Conservation (phyloP, 2,888 invertebrate species). For the Geotrupes spiniger region DNA sequence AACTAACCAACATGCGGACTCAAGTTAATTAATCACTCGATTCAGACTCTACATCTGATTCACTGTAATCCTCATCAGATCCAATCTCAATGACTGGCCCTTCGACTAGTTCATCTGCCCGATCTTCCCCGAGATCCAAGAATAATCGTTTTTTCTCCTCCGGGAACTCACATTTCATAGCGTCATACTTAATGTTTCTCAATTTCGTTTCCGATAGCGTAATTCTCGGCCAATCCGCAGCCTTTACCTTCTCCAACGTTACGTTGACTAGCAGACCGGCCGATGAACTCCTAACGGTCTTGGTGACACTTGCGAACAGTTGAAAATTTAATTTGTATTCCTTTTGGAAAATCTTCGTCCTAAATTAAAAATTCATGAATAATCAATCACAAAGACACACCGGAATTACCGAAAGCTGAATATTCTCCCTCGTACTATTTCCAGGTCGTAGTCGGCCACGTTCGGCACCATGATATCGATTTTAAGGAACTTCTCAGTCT, state of each 20-base stretch:
- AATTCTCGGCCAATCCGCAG: conserved; percentile 40
- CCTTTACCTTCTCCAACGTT: conserved; percentile 35
- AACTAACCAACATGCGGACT: no score
- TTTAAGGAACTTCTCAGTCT: conserved; percentile 35
- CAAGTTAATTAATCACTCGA: background rate
- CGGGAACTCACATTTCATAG: conserved; percentile 29
- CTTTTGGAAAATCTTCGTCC: no score
- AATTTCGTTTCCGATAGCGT: conserved; percentile 32
- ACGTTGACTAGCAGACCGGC: conserved; percentile 36
- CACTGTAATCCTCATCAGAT: conserved; percentile 27
- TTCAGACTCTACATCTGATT: conserved; percentile 25
- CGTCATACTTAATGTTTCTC: conserved; percentile 40
- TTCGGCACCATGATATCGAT: conserved; percentile 37
- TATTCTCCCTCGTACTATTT: conserved; percentile 33
- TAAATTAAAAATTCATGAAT: conserved; percentile 25
- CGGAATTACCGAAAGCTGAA: conserved; percentile 37
- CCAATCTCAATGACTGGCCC: conserved; percentile 19
- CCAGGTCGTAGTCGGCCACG: conserved; percentile 33
- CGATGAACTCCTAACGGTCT: conserved; percentile 31
- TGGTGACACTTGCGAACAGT: conserved; percentile 36
- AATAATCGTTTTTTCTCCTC: conserved; percentile 31
- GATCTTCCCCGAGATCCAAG: conserved; percentile 20
- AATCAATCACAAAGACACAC: conserved; percentile 5
- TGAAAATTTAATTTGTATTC: conserved; percentile 37
- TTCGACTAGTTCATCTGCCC: conserved; percentile 16